Conservation (phyloP, 1,140 invertebrate species). For the Lerema accius region DNA sequence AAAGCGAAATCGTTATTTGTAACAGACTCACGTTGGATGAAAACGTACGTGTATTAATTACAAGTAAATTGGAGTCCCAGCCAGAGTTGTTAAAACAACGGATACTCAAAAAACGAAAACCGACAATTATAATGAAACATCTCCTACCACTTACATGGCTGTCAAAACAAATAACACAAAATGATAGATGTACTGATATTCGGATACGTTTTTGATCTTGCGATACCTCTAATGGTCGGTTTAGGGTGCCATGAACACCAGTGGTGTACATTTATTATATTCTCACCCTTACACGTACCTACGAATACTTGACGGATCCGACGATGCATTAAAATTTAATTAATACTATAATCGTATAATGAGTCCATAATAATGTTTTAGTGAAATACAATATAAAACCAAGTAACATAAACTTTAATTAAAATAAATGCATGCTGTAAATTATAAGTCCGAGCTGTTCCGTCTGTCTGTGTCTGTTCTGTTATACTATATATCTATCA, state of each 20-base stretch:
- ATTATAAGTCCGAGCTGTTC: too few species aligned
- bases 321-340: conserved; percentile 54
- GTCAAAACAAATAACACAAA: conserved; percentile 66
- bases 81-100: neutral
- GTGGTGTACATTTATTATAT: conserved; percentile 53
- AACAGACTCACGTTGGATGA: too few species aligned
- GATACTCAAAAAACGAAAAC: conserved; percentile 12
- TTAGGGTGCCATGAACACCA: conserved; percentile 37
- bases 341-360: conserved; percentile 38
- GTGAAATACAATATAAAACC: neutral
- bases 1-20: too few species aligned
- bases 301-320: conserved; percentile 44
- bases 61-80: neutral
- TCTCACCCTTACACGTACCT: conserved; percentile 52
- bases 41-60: neutral
- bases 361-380: conserved; percentile 6
- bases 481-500: too few species aligned
- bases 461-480: too few species aligned
- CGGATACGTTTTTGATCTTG: conserved; percentile 54
- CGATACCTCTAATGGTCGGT: conserved; percentile 44
- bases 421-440: conserved; percentile 32
- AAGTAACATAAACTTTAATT: neutral
- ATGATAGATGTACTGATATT: conserved; percentile 68
- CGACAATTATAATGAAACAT: conserved; percentile 11
- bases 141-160: conserved; percentile 45